Evolutionary conservation across 1,140 invertebrate species (phyloP).

Genomic region (Portunus trituberculatus): DNA sequence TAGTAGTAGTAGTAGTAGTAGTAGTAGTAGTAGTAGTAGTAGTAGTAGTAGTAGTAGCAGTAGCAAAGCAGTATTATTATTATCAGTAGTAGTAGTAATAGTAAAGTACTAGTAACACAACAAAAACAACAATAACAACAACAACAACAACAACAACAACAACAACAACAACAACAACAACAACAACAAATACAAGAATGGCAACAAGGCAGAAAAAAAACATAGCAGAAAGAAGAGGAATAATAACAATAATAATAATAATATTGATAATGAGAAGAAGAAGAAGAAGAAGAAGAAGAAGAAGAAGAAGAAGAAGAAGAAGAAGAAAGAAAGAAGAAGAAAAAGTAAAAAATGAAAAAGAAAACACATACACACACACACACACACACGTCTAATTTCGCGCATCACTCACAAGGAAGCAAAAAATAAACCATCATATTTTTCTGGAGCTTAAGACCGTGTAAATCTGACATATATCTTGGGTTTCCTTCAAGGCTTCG

Average conservation of each 20-base stretch:
- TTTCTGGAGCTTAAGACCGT: no score
- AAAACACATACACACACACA: not conserved
- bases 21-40: no score
- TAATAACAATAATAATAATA: conserved; percentile 27
- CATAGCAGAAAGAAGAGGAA: not conserved
- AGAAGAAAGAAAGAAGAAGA: not conserved
- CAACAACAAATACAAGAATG: not conserved
- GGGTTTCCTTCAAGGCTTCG: no score
- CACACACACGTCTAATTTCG: no score
- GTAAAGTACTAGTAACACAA: no score
- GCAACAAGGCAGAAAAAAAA: not conserved
- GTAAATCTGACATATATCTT: no score
- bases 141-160: not conserved
- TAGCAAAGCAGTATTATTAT: no score
- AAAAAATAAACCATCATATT: no score
- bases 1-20: no score
- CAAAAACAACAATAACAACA: not conserved
- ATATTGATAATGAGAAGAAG: not conserved
- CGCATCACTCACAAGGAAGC: no score
- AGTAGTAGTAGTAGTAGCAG: no score
- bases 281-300: not conserved
- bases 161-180: not conserved
- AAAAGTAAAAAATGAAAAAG: not conserved
- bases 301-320: not conserved
- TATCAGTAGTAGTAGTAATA: no score